Evolutionary conservation across 2,113 vertebrate genomes (phyloP).

Genomic region (Chlamydotis undulata): DNA sequence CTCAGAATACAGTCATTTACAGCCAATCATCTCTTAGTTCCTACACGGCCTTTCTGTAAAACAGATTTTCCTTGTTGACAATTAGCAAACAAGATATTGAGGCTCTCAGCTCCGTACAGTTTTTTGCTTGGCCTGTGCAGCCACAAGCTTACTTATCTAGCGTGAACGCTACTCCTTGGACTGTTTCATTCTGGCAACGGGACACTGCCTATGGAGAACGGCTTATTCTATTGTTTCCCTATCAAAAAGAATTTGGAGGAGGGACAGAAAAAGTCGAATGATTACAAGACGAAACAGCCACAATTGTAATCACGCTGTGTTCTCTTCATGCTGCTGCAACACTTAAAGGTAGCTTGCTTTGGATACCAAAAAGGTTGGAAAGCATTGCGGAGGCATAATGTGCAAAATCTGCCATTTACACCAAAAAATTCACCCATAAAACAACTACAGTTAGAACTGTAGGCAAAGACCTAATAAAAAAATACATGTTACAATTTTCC

Average conservation of each 20-base stretch:
- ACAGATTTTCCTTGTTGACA: not conserved
- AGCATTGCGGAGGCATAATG: not conserved
- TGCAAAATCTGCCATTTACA: not conserved
- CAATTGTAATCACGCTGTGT: not conserved
- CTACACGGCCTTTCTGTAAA: not conserved
- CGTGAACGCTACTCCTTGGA: not conserved
- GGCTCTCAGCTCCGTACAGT: not conserved
- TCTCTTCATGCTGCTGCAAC: not conserved
- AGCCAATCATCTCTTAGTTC: not conserved
- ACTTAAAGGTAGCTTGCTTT: not conserved
- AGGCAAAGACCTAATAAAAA: not conserved
- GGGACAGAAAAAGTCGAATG: not conserved
- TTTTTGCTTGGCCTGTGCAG: not conserved
- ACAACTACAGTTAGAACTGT: not conserved
- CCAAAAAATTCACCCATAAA: not conserved
- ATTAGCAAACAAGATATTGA: not conserved
- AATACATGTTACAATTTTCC: not conserved
- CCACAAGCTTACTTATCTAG: not conserved
- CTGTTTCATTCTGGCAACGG: not conserved
- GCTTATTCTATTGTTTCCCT: slow-evolving; percentile 21
- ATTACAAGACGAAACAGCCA: not conserved
- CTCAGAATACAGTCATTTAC: not conserved
- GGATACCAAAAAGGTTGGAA: not conserved
- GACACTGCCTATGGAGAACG: not conserved
- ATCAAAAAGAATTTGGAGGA: not conserved